Evolutionary conservation across 2,888 invertebrate genomes (phyloP).

Genomic region (Linnaemya vulpina): DNA sequence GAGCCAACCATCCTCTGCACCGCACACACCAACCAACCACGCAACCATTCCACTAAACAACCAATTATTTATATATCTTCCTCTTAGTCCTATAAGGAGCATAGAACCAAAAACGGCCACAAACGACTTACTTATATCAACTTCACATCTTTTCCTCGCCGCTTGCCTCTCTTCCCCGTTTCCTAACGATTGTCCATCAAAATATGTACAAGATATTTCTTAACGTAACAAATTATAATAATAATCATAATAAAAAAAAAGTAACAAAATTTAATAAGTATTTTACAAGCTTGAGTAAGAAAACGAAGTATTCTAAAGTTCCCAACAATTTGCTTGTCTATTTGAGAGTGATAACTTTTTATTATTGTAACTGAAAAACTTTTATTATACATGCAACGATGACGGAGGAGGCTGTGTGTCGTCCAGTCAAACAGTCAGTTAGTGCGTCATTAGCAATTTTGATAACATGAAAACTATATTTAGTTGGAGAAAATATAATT

Average conservation of each 20-base stretch:
- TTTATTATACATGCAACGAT: constrained; percentile 4
- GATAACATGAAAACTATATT: constrained; percentile 45
- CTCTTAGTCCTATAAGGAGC: too few relatives aligned
- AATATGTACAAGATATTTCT: constrained; percentile 1
- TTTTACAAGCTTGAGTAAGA: constrained; percentile 23
- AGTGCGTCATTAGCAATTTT: constrained; percentile 38
- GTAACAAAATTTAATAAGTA: constrained; percentile 37
- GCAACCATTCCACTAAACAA: not conserved
- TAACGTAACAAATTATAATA: constrained; percentile 32
- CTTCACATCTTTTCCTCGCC: not conserved
- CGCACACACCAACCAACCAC: not conserved
- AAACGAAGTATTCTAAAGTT: constrained; percentile 31
- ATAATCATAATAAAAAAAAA: constrained; percentile 5
- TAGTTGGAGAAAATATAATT: constrained; percentile 5
- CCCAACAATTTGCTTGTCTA: constrained; percentile 48
- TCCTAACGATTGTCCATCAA: not conserved
- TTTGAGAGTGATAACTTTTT: constrained; percentile 32
- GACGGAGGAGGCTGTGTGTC: not conserved
- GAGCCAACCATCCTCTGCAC: too few relatives aligned
- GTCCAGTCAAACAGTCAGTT: not conserved
- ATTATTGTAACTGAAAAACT: not conserved
- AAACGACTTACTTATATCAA: not conserved
- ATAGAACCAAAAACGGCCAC: not conserved
- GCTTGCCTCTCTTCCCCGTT: not conserved
- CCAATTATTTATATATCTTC: too few relatives aligned